Base-by-base conservation (phyloP, 2,113 vertebrate species). In the Turdus rufiventris region DNA sequence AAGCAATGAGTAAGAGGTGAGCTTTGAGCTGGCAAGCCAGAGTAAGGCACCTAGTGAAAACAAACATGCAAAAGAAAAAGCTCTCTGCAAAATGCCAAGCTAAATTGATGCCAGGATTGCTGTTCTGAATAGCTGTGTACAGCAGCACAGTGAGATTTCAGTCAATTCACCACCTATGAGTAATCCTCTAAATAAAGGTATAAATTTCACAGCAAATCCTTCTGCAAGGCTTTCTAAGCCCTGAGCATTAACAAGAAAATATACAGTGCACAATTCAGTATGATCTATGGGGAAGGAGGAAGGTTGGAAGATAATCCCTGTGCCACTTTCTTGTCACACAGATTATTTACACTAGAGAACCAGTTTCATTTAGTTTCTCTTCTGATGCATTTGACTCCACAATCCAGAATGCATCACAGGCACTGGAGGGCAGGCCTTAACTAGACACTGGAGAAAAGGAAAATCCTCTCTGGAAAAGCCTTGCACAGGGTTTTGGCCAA, bases 151-250 rank as follows among this genome's bases (percentile, higher is more conserved):
- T 61, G 33, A 85, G 71, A 36, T 57, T 79, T 79, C 62, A 70
- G 36, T 66, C 74, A 83, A 51, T 78, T 82, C 60, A 51, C 60
- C 40, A 67, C 51, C 85, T 83, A 70, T 38, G 75, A 87, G 31
- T 54, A 89, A 89, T 72, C 50, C 42, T 60, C 63, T 66, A 80
- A 89, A 79, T 77, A 77, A 78, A 85, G 87, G 78, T 88, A 38
- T 91, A 17, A 25, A 74, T 96, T 93, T 90, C 89, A 83, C 53
- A 71, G 51, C 56, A 91, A 91, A 88, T 85, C 79, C 67, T 71
- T 50, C 71, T 66, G 54, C 38, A 54, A 42, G 54, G 66, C 8
- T 73, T 85, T 56, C 34, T 79, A 67, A 89, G 38, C 26, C 21
- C 28, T 54, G 54, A 42, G 42, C 10, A 2, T 85, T 85, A 87